phyloP scores from a whole-genome alignment of 2,113 vertebrate genomes.

The Typhlomys cinereus region DNA sequence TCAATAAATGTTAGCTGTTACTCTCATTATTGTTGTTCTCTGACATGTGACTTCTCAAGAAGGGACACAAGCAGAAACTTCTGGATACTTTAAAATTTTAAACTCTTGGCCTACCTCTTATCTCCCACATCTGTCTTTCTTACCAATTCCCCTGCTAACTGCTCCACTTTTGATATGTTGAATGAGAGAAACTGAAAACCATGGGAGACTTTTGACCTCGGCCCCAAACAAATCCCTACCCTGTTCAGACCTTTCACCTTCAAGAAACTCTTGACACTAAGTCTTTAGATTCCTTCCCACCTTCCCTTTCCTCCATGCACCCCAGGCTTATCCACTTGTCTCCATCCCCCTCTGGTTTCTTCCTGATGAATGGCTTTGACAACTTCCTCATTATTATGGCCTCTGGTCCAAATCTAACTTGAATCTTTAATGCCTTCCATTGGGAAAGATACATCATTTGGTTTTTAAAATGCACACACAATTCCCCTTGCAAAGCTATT shows the following conservation, averaged over 20 bases:
- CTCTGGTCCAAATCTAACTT: constrained; percentile 77
- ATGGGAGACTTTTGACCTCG: background rate
- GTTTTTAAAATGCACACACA: constrained; percentile 46
- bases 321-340: constrained; percentile 66
- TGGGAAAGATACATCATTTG: constrained; percentile 69
- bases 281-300: background rate
- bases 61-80: background rate
- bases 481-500: constrained; percentile 63
- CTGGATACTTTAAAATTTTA: background rate
- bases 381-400: constrained; percentile 81
- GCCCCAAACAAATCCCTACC: background rate
- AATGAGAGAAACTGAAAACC: background rate
- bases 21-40: background rate
- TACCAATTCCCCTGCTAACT: background rate
- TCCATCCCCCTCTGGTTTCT: constrained; percentile 62
- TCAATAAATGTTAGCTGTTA: background rate
- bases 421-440: constrained; percentile 76
- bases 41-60: background rate
- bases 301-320: too few species aligned
- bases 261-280: background rate
- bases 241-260: background rate
- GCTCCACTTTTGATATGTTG: background rate
- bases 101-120: background rate
- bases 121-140: background rate
- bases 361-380: constrained; percentile 77